Evolutionary conservation across 1,140 invertebrate species (phyloP).

Genomic region (Venturia canescens): DNA sequence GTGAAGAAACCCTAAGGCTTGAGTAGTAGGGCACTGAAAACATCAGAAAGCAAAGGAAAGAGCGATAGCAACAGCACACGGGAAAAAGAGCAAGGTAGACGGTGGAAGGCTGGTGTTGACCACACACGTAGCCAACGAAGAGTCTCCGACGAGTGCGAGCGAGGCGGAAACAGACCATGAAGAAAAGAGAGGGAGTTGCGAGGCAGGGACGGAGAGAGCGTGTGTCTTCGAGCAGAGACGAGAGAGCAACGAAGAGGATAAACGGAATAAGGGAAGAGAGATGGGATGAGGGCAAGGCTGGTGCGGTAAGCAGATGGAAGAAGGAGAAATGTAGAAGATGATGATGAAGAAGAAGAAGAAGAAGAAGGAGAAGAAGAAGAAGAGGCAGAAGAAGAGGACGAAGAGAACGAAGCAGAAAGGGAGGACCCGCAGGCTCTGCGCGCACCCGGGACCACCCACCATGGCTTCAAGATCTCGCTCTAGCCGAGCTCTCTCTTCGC

Average conservation of each 20-base stretch:
- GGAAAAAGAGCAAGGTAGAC: slow-evolving; percentile 29
- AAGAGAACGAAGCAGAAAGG: slow-evolving; percentile 45
- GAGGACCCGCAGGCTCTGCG: slow-evolving; percentile 57
- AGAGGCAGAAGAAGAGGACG: slow-evolving; percentile 33
- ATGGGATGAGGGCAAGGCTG: slow-evolving; percentile 21
- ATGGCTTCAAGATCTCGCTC: slow-evolving; percentile 49
- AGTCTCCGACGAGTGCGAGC: slow-evolving; percentile 48
- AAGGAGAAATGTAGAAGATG: slow-evolving; percentile 44
- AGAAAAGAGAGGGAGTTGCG: slow-evolving; percentile 23
- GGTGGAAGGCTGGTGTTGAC: slow-evolving; percentile 51
- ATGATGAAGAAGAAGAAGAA: slow-evolving; percentile 41
- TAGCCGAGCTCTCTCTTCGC: slow-evolving; percentile 36
- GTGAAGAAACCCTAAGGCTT: slow-evolving; percentile 12
- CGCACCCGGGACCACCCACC: slow-evolving; percentile 58
- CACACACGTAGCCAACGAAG: slow-evolving; percentile 60
- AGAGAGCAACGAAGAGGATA: slow-evolving; percentile 29
- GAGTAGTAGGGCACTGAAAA: slow-evolving; percentile 38
- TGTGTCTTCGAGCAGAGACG: slow-evolving; percentile 32
- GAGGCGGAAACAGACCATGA: slow-evolving; percentile 20
- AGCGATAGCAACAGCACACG: not conserved
- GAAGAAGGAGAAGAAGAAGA: slow-evolving; percentile 44
- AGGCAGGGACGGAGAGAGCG: slow-evolving; percentile 3
- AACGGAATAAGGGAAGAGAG: slow-evolving; percentile 18
- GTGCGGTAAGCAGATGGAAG: slow-evolving; percentile 21
- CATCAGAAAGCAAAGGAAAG: slow-evolving; percentile 29